Conservation (phyloP, 2,888 invertebrate species). For the Asteroscopus sphinx region DNA sequence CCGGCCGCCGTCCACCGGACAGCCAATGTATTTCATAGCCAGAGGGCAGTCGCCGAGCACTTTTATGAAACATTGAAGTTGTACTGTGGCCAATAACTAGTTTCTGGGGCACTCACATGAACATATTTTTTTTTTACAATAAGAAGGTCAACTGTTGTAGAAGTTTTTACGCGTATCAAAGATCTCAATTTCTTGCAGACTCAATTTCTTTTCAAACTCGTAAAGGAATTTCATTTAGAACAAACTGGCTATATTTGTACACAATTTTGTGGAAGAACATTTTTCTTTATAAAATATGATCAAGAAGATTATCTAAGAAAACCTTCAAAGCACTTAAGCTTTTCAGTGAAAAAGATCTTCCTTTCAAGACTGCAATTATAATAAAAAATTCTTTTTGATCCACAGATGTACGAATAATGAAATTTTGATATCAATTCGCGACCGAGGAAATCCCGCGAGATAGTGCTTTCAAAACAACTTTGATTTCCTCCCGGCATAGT, state of each 20-base stretch:
- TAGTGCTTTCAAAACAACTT: constrained; percentile 78
- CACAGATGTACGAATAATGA: constrained; percentile 42
- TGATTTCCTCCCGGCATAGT: constrained; percentile 81
- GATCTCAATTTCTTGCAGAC: constrained; percentile 29
- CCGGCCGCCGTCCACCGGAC: constrained; percentile 62
- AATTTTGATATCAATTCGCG: constrained; percentile 56
- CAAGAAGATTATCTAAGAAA: constrained; percentile 26
- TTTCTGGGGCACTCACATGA: constrained; percentile 44
- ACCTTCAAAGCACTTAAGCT: constrained; percentile 31
- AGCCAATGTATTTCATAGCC: constrained; percentile 68
- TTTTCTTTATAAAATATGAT: constrained; percentile 31
- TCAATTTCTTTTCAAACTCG: constrained; percentile 29
- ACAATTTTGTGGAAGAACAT: constrained; percentile 22
- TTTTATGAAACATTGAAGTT: constrained; percentile 73
- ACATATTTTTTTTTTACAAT: constrained; percentile 60
- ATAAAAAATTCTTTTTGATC: constrained; percentile 44
- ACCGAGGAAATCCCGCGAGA: constrained; percentile 61
- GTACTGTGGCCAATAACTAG: constrained; percentile 55
- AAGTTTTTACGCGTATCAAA: constrained; percentile 27
- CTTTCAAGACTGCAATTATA: constrained; percentile 37
- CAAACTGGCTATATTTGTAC: constrained; percentile 20
- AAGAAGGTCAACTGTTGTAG: constrained; percentile 8
- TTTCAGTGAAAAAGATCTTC: constrained; percentile 24
- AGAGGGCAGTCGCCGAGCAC: constrained; percentile 60
- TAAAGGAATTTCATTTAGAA: constrained; percentile 33